These are phyloP conservation scores for Nomada ruficornis DNA, from an alignment of 2,888 invertebrate genomes.

Conservation along the genomic window DNA sequence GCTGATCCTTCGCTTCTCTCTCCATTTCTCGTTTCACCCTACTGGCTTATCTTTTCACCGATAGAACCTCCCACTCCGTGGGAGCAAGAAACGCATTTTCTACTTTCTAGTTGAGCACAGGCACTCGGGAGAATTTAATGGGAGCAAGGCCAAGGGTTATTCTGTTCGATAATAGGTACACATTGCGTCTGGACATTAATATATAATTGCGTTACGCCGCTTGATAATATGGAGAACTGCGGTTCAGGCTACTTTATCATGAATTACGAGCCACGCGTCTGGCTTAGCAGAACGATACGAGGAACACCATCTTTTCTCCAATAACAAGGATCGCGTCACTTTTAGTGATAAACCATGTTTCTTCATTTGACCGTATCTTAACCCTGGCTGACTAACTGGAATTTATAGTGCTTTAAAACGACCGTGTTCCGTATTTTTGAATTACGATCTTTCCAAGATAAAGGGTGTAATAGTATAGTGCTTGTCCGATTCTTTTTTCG, in stretches of 20 bases:
- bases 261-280: conserved; percentile 69
- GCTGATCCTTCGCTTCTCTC: conserved; percentile 30
- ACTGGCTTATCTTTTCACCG: conserved; percentile 21
- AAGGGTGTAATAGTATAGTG: no score
- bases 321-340: conserved; percentile 13
- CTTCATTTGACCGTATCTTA: background rate
- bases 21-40: background rate
- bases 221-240: conserved; percentile 44
- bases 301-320: conserved; percentile 13
- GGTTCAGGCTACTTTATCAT: conserved; percentile 71
- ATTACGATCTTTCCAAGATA: no score
- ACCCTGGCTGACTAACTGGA: background rate
- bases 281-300: conserved; percentile 29
- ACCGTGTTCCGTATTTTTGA: no score
- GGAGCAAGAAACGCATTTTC: conserved; percentile 66
- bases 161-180: conserved; percentile 49
- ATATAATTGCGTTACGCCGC: conserved; percentile 60
- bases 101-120: conserved; percentile 55
- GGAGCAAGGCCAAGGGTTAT: conserved; percentile 60
- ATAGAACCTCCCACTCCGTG: conserved; percentile 19
- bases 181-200: conserved; percentile 68
- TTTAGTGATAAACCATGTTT: conserved; percentile 2
- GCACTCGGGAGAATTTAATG: conserved; percentile 57
- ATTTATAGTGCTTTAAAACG: background rate
- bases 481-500: no score